phyloP scores from a whole-genome alignment of 92 coral and sea anemone genomes.

The Parazoanthus darwini region DNA sequence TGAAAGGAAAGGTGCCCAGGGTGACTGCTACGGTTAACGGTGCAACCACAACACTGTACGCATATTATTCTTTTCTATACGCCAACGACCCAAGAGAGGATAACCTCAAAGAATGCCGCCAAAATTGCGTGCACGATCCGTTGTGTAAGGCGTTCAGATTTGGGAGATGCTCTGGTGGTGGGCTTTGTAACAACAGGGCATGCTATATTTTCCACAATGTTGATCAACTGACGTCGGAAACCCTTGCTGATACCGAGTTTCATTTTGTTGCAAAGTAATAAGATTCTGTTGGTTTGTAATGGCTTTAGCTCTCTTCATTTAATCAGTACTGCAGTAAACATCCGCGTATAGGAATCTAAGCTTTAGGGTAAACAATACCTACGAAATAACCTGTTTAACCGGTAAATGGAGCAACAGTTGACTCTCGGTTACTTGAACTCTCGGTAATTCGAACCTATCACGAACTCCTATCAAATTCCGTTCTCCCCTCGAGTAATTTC shows the following conservation, averaged over 20 bases:
- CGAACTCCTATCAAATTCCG: too few relatives aligned
- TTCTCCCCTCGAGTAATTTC: too few relatives aligned
- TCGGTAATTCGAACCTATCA: too few relatives aligned
- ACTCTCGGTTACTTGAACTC: too few relatives aligned
- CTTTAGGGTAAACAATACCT: too few relatives aligned
- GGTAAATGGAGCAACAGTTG: not conserved
- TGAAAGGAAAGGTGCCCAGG: not conserved
- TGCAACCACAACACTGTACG: not conserved
- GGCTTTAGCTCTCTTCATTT: not conserved
- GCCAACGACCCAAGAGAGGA: not conserved
- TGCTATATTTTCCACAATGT: not conserved
- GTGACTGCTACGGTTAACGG: not conserved
- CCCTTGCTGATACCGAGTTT: not conserved
- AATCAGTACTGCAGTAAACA: not conserved
- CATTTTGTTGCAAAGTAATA: not conserved
- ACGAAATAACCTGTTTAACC: not conserved
- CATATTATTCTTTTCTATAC: not conserved
- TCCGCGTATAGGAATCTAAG: not conserved
- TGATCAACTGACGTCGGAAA: not conserved
- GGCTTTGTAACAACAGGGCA: not conserved
- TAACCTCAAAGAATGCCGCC: not conserved
- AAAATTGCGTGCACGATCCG: constrained; percentile 7
- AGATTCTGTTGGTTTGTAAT: not conserved
- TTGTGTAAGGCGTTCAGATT: constrained; percentile 4
- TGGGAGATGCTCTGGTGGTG: not conserved